Percentiles rank a stretch among this genome's conserved stretches.
phyloP scores from a whole-genome alignment of 2,113 vertebrate species.

The Phylloscopus whistleri region DNA sequence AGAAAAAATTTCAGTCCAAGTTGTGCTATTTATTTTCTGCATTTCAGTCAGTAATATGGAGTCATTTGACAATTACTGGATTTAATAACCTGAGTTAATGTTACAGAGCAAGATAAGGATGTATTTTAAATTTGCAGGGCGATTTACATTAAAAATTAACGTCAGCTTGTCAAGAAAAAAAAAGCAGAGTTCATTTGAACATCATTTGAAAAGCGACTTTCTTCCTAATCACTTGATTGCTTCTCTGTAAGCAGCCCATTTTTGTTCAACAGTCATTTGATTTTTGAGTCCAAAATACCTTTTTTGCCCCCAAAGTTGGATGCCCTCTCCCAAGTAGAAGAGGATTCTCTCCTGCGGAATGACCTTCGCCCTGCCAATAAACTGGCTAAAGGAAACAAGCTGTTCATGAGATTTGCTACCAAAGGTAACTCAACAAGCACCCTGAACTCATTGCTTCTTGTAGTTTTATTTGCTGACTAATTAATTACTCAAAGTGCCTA shows the following conservation, averaged over 20 bases:
- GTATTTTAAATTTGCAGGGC: neutral
- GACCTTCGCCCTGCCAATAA: constrained; percentile 86
- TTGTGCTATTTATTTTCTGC: neutral
- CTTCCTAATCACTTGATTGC: neutral
- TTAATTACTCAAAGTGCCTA: neutral
- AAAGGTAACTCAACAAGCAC: constrained; percentile 76
- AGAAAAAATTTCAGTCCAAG: neutral
- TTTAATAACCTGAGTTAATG: neutral
- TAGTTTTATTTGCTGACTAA: neutral
- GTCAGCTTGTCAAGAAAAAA: neutral
- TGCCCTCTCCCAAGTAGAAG: constrained; percentile 83
- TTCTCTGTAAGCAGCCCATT: neutral
- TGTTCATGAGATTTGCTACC: constrained; percentile 91
- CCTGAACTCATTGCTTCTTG: neutral
- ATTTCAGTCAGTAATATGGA: neutral
- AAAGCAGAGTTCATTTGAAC: neutral
- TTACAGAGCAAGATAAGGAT: neutral
- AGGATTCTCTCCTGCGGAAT: constrained; percentile 88
- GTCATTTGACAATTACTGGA: neutral
- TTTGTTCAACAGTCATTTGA: neutral
- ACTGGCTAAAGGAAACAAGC: constrained; percentile 91
- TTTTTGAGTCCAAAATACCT: constrained; percentile 50
- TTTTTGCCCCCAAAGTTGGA: constrained; percentile 76
- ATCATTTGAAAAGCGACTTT: neutral
- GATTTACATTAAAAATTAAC: neutral